These are phyloP conservation scores for Nibea coibor DNA, from an alignment of 2,113 vertebrate genomes.

Conservation along the genomic window DNA sequence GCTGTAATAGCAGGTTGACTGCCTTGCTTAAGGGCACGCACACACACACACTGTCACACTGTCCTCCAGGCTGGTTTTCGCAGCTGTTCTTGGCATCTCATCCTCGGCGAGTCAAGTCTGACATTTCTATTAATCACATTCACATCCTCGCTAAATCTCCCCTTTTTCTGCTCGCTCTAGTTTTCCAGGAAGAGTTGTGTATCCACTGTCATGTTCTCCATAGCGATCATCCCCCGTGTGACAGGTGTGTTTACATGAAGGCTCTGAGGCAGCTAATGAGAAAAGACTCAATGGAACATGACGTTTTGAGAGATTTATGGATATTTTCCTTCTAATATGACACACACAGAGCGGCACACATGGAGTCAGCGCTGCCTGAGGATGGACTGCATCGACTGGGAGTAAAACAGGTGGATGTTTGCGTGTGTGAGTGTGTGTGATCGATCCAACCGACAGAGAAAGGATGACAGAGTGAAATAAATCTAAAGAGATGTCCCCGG, in stretches of 20 bases:
- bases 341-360: not conserved
- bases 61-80: not conserved
- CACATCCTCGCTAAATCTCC: constrained; percentile 29
- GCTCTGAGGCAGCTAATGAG: constrained; percentile 47
- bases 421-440: not conserved
- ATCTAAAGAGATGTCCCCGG: not conserved
- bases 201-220: constrained; percentile 39
- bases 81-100: constrained; percentile 46
- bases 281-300: constrained; percentile 54
- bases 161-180: not conserved
- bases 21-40: constrained; percentile 53
- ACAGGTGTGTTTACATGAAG: constrained; percentile 56
- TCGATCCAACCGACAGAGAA: too few species aligned
- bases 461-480: not conserved
- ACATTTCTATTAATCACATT: constrained; percentile 51
- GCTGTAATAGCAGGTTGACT: constrained; percentile 5
- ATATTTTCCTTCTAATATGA: constrained; percentile 35
- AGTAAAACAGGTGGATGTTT: constrained; percentile 28
- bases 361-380: not conserved
- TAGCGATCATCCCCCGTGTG: constrained; percentile 33
- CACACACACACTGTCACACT: not conserved
- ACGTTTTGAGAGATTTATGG: constrained; percentile 58
- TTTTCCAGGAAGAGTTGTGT: constrained; percentile 56
- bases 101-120: constrained; percentile 9
- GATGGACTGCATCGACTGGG: not conserved